phyloP scores from a whole-genome alignment of 2,888 invertebrate genomes.

The Bombylius major region DNA sequence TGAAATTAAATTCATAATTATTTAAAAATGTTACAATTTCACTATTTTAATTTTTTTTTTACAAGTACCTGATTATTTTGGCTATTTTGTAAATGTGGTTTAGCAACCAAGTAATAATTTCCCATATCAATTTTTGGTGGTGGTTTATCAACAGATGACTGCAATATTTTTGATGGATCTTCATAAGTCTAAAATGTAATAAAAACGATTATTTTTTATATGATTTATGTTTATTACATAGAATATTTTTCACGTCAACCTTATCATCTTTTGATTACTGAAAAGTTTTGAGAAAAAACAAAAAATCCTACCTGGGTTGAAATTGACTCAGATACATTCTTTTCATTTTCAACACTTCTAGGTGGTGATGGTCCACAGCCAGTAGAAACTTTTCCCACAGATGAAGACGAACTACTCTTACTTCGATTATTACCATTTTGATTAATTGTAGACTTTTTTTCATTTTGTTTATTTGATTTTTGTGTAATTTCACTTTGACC shows the following conservation, averaged over 20 bases:
- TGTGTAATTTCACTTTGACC: slow-evolving; percentile 4
- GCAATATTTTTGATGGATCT: slow-evolving; percentile 19
- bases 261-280: no score
- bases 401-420: neutral
- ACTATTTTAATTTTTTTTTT: no score
- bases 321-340: slow-evolving; percentile 18
- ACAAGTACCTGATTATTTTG: slow-evolving; percentile 30
- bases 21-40: neutral
- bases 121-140: slow-evolving; percentile 20
- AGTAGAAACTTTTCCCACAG: slow-evolving; percentile 39
- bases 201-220: neutral
- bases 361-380: slow-evolving; percentile 53
- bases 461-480: no score
- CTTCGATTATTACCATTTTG: slow-evolving; percentile 3
- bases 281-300: neutral
- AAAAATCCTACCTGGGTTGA: slow-evolving; percentile 57
- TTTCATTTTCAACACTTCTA: slow-evolving; percentile 31
- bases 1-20: slow-evolving; percentile 21
- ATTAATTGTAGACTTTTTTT: neutral
- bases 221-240: no score
- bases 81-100: slow-evolving; percentile 41
- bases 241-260: no score
- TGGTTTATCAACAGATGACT: slow-evolving; percentile 19
- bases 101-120: slow-evolving; percentile 27
- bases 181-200: slow-evolving; percentile 37